phyloP scores from a whole-genome alignment of 1,140 invertebrate genomes.

The Drosophila tropicalis region DNA sequence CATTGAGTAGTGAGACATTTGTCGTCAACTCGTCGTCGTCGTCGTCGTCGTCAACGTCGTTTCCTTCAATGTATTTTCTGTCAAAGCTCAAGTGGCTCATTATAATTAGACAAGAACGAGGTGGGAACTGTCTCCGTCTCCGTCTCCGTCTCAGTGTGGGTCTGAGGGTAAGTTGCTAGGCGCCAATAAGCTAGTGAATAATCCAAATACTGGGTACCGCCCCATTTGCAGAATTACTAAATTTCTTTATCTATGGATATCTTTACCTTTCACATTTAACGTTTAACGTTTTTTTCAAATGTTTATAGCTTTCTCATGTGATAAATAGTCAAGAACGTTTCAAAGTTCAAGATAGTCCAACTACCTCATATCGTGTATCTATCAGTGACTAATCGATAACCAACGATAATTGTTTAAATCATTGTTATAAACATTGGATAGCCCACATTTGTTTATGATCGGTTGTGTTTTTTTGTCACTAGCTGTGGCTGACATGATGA shows the following conservation, averaged over 20 bases:
- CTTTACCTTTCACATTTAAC: too few species aligned
- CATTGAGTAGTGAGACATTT: neutral
- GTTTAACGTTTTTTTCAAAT: too few species aligned
- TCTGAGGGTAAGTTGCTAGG: constrained; percentile 1
- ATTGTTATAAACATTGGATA: constrained; percentile 7
- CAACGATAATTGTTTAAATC: neutral
- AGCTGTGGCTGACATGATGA: neutral
- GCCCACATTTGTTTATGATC: neutral
- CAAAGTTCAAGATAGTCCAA: neutral
- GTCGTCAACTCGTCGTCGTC: neutral
- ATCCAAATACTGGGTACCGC: neutral
- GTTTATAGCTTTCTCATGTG: constrained; percentile 4
- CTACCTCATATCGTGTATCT: too few species aligned
- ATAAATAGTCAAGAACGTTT: neutral
- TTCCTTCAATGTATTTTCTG: constrained; percentile 9
- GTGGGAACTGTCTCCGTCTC: neutral
- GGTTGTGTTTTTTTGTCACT: neutral
- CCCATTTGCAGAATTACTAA: neutral
- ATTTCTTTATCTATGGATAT: too few species aligned
- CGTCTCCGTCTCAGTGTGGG: neutral
- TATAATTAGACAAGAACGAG: constrained; percentile 22
- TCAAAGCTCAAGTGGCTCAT: constrained; percentile 48
- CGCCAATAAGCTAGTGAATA: neutral
- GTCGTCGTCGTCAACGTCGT: neutral
- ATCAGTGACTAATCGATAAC: neutral